phyloP scores from a whole-genome alignment of 2,113 vertebrate species.

The Cochlearius cochlearius region DNA sequence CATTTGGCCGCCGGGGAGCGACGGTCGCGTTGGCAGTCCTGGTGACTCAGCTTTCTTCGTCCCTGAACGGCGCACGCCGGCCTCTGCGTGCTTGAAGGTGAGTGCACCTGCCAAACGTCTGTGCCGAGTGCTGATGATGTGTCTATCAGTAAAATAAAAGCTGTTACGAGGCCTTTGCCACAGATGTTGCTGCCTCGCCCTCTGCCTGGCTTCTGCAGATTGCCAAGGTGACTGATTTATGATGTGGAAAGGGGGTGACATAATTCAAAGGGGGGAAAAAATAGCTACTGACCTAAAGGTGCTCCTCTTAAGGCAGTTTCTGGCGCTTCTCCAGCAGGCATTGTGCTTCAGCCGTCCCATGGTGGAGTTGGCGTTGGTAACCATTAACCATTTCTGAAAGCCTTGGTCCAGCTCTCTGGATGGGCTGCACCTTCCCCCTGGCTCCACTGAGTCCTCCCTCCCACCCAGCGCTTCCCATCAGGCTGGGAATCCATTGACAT shows the following conservation, averaged over 20 bases:
- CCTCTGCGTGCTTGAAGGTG: background rate
- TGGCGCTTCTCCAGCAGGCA: background rate
- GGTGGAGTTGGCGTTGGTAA: background rate
- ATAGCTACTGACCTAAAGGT: background rate
- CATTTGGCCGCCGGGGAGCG: background rate
- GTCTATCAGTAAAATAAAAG: background rate
- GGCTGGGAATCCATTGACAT: background rate
- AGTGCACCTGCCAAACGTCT: background rate
- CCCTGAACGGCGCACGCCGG: background rate
- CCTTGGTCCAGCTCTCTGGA: background rate
- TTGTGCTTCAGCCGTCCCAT: background rate
- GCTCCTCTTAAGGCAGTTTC: background rate
- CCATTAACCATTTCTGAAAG: background rate
- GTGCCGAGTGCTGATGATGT: background rate
- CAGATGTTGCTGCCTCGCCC: background rate
- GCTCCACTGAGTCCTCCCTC: background rate
- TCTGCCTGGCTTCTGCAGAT: background rate
- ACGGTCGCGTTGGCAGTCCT: accelerated
- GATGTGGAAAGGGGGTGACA: background rate
- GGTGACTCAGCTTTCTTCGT: background rate
- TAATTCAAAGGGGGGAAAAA: background rate
- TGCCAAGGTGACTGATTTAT: background rate
- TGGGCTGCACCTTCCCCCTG: background rate
- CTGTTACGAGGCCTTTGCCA: background rate
- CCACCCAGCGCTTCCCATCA: background rate